Evolutionary conservation across 1,140 invertebrate genomes (phyloP), one percentile per base, ranked within the genome.

Genomic region (Danaus melanippus): DNA sequence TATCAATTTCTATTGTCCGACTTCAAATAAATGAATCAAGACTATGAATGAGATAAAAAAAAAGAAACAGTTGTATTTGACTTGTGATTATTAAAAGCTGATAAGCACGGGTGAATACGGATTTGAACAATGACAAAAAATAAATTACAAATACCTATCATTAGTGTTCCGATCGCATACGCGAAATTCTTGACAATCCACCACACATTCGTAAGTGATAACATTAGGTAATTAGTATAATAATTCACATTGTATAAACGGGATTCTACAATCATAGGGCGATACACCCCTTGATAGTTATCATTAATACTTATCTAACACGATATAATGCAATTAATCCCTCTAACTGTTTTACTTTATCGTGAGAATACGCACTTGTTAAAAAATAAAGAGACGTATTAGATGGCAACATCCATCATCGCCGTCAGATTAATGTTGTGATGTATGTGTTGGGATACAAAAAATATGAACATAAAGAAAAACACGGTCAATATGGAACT

Each of bases 261-360:
- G 64, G 65, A 69, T 69, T 75, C 67, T 69, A 74, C 80, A 84
- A 84, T 84, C 80, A 77, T 62, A 70, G 74, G 69, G 66, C 62
- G 71, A 51, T 42, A 61, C 64, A 56, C 67, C 78, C 76, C 71
- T 57, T 64, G 60, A 79, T 76, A 73, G 64, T 69, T 51, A 64
- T 67, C 69, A 77, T 79, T 79, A 80, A 80, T 79, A 72, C 70
- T 71, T 69, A 79, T 73, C 67, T 65, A 77, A 68, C 81, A 84
- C 79, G 81, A 64, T 68, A 84, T 84, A 82, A 76, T 73, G 74
- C 72, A 76, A 84, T 82, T 82, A 82, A 79, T 84, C 64, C 66
- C 62, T 63, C 61, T 69, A 72, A 76, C 67, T 74, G 71, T 82
- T 84, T 80, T 79, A 76, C 64, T 50, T 55, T 53, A 62, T 67